Base-by-base conservation (phyloP, 2,888 invertebrate genomes). In the Sturmia bella region DNA sequence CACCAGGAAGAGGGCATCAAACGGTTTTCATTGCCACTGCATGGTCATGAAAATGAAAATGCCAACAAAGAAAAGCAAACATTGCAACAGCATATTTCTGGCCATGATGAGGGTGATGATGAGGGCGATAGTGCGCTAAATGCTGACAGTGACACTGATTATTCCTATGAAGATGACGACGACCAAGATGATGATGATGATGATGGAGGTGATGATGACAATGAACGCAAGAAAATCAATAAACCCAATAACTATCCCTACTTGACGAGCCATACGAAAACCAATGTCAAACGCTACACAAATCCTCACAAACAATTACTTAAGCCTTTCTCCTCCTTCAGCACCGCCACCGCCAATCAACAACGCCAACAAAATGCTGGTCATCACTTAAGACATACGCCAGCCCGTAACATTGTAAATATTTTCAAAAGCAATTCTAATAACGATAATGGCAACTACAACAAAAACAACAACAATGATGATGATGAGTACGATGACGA, bases 401-500 rank as follows among this genome's bases (percentile, higher is more conserved):
- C 56, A 19, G 4, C 39, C 5, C 50, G 39, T 37, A 68, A 54
- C 13, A 52, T n/a, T n/a, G n/a, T 69, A 27, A 48, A 72, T 37
- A n/a, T 70, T 48, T 15, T 54, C 9, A 56, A 59, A 81, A 32
- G 64, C 69, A 73, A 77, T 77, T 43, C 66, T 64, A 77, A 75
- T 72, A 52, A 86, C 83, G 57, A 85, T 81, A 83, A 86, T 73
- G 75, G 83, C 79, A 13, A 61, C 83, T 82, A 85, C 59, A 83
- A 87, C 83, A 81, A 85, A 61, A 83, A 87, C 12, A 13, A 3
- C 84, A 59, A 85, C 80, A 83, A 86, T 72, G 75, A 84, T 82
- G 32, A 56, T 84, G 83, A 85, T n/a, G n/a, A n/a, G n/a, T n/a
- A n/a, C n/a, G n/a, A n/a, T n/a, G n/a, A n/a, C n/a, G 83, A 87